These are phyloP conservation scores for Tetragonula carbonaria DNA, from an alignment of 2,888 invertebrate species.

Conservation along the genomic window DNA sequence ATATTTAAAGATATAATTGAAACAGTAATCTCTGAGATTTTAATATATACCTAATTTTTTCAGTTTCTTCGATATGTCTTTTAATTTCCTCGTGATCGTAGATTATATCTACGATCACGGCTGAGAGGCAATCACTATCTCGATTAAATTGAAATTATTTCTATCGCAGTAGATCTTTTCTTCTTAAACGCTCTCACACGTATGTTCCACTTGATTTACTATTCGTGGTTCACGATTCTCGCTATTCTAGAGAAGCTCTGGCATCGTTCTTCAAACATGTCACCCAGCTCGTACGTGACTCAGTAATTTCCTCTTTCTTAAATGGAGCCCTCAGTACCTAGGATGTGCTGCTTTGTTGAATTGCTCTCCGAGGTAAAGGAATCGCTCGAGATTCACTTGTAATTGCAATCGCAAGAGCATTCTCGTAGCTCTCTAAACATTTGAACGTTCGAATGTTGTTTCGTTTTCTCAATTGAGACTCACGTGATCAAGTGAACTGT, in stretches of 20 bases:
- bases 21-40: too few relatives aligned
- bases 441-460: not conserved
- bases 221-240: not conserved
- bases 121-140: too few relatives aligned
- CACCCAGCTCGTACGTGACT: constrained; percentile 2
- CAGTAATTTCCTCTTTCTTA: constrained; percentile 9
- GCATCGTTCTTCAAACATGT: constrained; percentile 11
- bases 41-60: too few relatives aligned
- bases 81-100: too few relatives aligned
- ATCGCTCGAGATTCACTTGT: not conserved
- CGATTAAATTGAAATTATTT: not conserved
- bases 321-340: not conserved
- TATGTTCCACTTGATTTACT: not conserved
- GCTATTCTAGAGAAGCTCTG: not conserved
- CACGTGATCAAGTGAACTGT: too few relatives aligned
- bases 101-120: too few relatives aligned
- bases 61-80: too few relatives aligned
- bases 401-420: not conserved
- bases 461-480: not conserved
- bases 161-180: too few relatives aligned
- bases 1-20: too few relatives aligned
- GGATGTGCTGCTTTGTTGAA: not conserved
- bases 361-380: not conserved
- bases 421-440: not conserved
- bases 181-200: not conserved